phyloP scores from a whole-genome alignment of 2,113 vertebrate species.

The Odontophorus gujanensis region DNA sequence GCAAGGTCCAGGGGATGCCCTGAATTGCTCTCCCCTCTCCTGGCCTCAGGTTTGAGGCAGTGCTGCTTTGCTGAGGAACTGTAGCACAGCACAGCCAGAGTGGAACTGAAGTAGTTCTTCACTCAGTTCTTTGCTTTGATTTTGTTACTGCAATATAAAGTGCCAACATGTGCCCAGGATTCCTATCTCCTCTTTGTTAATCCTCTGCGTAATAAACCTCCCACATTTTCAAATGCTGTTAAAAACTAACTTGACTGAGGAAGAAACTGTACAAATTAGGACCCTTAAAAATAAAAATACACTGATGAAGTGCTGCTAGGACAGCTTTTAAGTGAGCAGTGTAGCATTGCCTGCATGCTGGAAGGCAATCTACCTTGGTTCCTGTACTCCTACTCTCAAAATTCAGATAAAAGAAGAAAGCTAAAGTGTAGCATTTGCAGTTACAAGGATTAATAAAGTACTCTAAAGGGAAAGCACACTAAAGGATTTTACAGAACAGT shows the following conservation, averaged over 20 bases:
- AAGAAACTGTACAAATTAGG: background rate
- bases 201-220: fast-evolving
- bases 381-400: background rate
- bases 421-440: background rate
- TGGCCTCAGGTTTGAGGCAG: background rate
- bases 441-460: background rate
- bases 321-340: background rate
- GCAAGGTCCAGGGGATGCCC: too few species aligned
- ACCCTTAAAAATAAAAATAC: background rate
- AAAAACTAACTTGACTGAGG: background rate
- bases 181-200: background rate
- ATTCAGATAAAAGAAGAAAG: background rate
- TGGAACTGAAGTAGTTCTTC: background rate
- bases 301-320: background rate
- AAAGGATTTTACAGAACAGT: background rate
- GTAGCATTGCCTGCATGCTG: background rate
- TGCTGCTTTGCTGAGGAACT: background rate
- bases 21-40: background rate
- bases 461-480: background rate
- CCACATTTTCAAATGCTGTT: background rate
- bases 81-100: background rate
- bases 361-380: background rate
- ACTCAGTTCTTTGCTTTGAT: background rate
- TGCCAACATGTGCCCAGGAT: background rate
- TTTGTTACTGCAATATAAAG: background rate